phyloP scores from a whole-genome alignment of 2,113 vertebrate genomes.

The Zosterops lateralis region DNA sequence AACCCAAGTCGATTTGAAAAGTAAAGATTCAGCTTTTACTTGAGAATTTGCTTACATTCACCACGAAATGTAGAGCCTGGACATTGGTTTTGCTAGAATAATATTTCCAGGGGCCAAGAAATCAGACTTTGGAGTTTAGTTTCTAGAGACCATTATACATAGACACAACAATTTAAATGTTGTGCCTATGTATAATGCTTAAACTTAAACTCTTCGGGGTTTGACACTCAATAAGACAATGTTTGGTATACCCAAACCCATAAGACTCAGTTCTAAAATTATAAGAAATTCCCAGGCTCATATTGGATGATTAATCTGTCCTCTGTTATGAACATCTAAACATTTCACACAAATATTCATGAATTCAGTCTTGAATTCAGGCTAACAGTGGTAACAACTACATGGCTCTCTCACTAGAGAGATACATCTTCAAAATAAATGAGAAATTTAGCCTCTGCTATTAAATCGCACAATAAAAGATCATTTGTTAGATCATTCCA shows the following conservation, averaged over 20 bases:
- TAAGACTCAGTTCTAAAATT: background rate
- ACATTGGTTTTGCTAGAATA: background rate
- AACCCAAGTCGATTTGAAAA: background rate
- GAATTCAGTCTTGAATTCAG: background rate
- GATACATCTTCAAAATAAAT: background rate
- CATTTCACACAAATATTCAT: background rate
- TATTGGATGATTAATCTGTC: background rate
- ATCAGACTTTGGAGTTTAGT: background rate
- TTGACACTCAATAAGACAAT: background rate
- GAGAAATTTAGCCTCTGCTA: background rate
- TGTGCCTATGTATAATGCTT: too few relatives aligned
- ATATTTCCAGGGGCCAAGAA: background rate
- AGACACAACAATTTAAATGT: background rate
- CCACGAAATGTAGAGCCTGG: background rate
- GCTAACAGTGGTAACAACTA: background rate
- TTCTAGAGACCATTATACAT: background rate
- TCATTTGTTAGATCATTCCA: background rate
- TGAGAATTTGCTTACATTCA: background rate
- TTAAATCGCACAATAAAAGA: constrained; percentile 20
- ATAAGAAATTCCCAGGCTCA: background rate
- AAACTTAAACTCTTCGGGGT: background rate
- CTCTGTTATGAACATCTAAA: background rate
- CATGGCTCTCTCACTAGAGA: background rate
- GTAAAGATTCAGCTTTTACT: background rate
- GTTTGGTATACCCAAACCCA: background rate